Base-by-base conservation (phyloP, 2,113 vertebrate genomes). In the Phrynosoma platyrhinos region DNA sequence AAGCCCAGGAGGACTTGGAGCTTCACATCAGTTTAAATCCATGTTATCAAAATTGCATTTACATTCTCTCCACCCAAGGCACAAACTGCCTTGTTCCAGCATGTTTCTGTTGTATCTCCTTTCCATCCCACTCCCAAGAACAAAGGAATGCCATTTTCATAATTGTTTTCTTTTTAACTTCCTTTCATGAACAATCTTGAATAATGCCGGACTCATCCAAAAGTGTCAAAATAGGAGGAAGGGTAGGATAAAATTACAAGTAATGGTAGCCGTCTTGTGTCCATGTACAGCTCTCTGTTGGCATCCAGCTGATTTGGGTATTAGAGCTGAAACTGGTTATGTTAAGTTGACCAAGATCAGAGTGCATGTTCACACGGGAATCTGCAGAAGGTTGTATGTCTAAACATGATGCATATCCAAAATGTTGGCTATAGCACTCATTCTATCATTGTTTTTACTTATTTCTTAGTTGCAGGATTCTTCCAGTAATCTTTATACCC, bases 11-110 rank as follows among this genome's bases (percentile, higher is more conserved):
- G 66, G 16, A 71, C 30, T 66, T 47, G 69, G 85, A 82, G 88
- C 81, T 68, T 42, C n/a, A 74, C 87, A 66, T 83, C 55, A 0
- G 36, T 72, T 74, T 52, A 90, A 92, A 52, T 83, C 90, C 88
- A 78, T 66, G 10, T 68, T 79, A 86, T 53, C 75, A 86, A 88
- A 83, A 85, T 6, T 12, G 36, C 74, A 64, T 52, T 30, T 40
- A 62, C 2, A 6, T 32, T 87, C 12, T 18, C 47, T 42, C 27
- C 52, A 64, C 76, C 6, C 6, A 52, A 83, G 47, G 58, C 18
- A 77, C 0, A 47, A 5, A 0, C 42, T 64, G 58, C 87, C 87
- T 74, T 36, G 83, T 40, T 74, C 83, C 82, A 53, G 58, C 78
- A 0, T 9, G 25, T 23, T 12, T n/a, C 4, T 52, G n/a, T 85